Evolutionary conservation across 2,888 invertebrate species (phyloP).

Genomic region (Panopea generosa): DNA sequence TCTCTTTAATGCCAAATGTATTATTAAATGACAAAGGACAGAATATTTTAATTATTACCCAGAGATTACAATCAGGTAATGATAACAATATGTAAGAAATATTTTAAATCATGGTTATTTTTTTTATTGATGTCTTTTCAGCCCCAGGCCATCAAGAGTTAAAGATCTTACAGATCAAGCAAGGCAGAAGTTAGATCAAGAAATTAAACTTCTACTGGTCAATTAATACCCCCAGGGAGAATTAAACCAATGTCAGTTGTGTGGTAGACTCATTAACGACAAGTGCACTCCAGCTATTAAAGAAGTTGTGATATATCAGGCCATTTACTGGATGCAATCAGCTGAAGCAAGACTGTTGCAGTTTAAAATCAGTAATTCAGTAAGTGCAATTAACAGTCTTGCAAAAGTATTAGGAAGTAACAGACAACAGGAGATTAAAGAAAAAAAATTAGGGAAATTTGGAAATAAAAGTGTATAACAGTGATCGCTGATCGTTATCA

Average conservation of each 20-base stretch:
- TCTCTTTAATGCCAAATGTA: too few species aligned
- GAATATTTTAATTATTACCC: constrained; percentile 2
- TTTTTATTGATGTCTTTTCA: constrained; percentile 4
- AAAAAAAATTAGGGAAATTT: neutral
- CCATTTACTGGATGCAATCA: too few species aligned
- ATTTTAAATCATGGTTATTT: neutral
- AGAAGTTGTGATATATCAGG: too few species aligned
- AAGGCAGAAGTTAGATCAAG: neutral
- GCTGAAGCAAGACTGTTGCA: too few species aligned
- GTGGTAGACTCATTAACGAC: neutral
- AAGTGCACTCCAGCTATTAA: too few species aligned
- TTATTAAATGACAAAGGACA: too few species aligned
- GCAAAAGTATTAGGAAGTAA: too few species aligned
- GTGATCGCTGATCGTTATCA: too few species aligned
- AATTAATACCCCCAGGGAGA: neutral
- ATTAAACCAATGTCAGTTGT: neutral
- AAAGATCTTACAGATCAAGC: neutral
- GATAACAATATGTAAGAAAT: neutral
- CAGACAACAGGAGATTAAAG: neutral
- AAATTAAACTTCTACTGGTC: neutral
- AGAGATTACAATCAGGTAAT: neutral
- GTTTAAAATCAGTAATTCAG: too few species aligned
- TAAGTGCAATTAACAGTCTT: too few species aligned
- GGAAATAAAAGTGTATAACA: too few species aligned
- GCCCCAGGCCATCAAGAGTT: neutral